Evolutionary conservation across 37 sponge, comb jelly and placozoan species (phyloP).

Genomic region (Lycopodina hypogea): DNA sequence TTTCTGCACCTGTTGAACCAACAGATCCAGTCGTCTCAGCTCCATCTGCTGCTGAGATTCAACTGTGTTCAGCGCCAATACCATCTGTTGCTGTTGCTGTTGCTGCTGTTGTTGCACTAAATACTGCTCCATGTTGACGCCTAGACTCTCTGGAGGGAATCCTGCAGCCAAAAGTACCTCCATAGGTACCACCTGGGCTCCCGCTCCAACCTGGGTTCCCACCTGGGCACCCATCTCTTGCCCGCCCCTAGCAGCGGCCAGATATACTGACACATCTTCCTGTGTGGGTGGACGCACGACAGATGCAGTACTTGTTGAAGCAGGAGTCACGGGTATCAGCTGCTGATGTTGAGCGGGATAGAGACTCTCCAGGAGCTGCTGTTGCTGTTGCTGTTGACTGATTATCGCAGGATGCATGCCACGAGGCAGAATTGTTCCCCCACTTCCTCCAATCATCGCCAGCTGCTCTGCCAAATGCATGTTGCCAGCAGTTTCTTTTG

Average conservation of each 20-base stretch:
- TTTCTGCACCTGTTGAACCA: conserved; percentile 27
- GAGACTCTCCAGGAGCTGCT: neutral
- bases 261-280: neutral
- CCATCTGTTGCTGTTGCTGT: conserved; percentile 28
- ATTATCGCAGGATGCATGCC: neutral
- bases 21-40: conserved; percentile 18
- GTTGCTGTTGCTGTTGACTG: neutral
- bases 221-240: neutral
- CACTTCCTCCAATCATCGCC: neutral
- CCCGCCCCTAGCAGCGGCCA: neutral
- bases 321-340: neutral
- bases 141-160: neutral
- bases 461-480: neutral
- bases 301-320: conserved; percentile 1
- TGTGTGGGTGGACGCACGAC: neutral
- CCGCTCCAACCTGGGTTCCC: neutral
- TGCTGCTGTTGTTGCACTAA: conserved; percentile 18
- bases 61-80: neutral
- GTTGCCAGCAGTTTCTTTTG: conserved; percentile 25
- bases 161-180: neutral
- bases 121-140: conserved; percentile 13
- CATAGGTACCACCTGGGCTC: neutral
- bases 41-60: conserved; percentile 6
- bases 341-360: conserved; percentile 5
- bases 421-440: neutral